These are phyloP conservation scores for Clistopyga incitator DNA, from an alignment of 2,888 invertebrate genomes.

Conservation along the genomic window DNA sequence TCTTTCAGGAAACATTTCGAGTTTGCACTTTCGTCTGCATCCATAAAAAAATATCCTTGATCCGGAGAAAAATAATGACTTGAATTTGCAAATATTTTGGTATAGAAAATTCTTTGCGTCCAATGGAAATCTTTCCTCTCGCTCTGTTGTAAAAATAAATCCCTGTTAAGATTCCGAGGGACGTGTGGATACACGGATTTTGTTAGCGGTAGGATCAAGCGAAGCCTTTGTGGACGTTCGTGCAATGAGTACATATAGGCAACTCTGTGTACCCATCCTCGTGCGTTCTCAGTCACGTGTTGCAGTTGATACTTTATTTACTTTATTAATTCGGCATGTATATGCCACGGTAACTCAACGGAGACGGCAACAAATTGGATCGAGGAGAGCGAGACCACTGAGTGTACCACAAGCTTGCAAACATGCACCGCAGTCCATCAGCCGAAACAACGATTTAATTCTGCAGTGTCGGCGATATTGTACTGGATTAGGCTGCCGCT, in stretches of 20 bases:
- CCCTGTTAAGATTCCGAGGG: not conserved
- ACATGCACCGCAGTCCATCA: slow-evolving; percentile 14
- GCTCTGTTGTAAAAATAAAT: not conserved
- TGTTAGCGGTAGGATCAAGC: slow-evolving; percentile 1
- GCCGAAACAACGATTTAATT: slow-evolving; percentile 61
- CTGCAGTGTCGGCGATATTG: slow-evolving; percentile 57
- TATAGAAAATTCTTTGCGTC: no score
- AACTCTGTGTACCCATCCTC: not conserved
- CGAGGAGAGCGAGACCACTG: slow-evolving; percentile 20
- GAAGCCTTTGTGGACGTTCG: slow-evolving; percentile 24
- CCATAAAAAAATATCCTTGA: no score
- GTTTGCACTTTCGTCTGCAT: no score
- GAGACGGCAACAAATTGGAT: slow-evolving; percentile 41
- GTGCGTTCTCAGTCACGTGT: slow-evolving; percentile 31
- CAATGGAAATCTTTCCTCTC: no score
- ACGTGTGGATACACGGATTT: not conserved
- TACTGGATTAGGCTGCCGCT: slow-evolving; percentile 59
- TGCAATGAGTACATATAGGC: not conserved
- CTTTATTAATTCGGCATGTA: slow-evolving; percentile 25
- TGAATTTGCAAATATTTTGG: no score
- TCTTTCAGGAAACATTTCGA: no score
- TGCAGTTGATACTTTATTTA: slow-evolving; percentile 43
- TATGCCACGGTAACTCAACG: not conserved
- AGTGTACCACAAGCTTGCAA: slow-evolving; percentile 40
- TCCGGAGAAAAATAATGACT: no score